Conservation (phyloP, 2,888 invertebrate genomes). For the Hypomecis punctinalis region DNA sequence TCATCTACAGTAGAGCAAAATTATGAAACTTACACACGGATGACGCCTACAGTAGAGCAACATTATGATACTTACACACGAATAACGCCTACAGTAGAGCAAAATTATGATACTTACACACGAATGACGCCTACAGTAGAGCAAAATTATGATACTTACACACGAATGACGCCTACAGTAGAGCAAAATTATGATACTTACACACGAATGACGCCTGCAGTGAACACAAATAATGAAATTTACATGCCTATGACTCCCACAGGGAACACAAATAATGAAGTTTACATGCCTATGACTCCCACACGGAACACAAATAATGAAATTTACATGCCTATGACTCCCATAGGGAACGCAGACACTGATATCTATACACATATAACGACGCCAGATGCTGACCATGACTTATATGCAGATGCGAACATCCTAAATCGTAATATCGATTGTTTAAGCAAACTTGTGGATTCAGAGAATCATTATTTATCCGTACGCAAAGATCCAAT, state of each 20-base stretch:
- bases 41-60: not conserved
- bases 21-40: not conserved
- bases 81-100: not conserved
- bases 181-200: not conserved
- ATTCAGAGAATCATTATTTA: conserved; percentile 16
- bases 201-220: not conserved
- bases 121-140: not conserved
- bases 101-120: not conserved
- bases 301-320: not conserved
- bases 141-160: not conserved
- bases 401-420: not conserved
- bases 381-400: not conserved
- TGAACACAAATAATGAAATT: not conserved
- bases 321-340: not conserved
- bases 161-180: not conserved
- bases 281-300: not conserved
- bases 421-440: not conserved
- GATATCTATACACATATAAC: conserved; percentile 9
- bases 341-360: not conserved
- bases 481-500: not conserved
- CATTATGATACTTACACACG: not conserved
- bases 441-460: not conserved
- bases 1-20: not conserved
- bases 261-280: not conserved
- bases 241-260: not conserved